phyloP scores from a whole-genome alignment of 2,888 invertebrate species.

The Clusia tigrina region DNA sequence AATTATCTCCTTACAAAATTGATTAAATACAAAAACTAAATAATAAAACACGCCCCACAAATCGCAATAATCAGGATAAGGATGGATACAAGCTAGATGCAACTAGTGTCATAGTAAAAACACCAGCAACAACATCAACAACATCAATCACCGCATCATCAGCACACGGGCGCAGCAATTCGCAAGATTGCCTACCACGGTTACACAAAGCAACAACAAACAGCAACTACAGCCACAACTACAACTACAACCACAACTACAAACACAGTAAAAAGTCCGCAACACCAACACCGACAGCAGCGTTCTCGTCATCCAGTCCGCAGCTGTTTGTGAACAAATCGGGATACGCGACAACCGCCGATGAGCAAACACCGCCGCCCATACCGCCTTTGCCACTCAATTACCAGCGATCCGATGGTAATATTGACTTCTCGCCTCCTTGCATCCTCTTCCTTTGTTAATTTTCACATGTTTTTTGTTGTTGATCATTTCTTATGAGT shows the following conservation, averaged over 20 bases:
- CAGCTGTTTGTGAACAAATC: slow-evolving; percentile 59
- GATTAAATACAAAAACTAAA: background rate
- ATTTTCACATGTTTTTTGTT: slow-evolving; percentile 16
- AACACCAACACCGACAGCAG: slow-evolving; percentile 32
- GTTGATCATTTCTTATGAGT: background rate
- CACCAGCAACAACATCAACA: too few relatives aligned
- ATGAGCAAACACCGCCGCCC: slow-evolving; percentile 72
- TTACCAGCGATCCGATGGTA: slow-evolving; percentile 67
- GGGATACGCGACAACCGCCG: slow-evolving; percentile 45
- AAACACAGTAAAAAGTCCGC: slow-evolving; percentile 25
- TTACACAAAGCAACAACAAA: slow-evolving; percentile 35
- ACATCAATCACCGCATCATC: slow-evolving; percentile 40
- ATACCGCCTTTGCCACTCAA: slow-evolving; percentile 73
- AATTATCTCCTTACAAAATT: background rate
- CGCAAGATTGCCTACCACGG: slow-evolving; percentile 47
- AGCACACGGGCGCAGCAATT: slow-evolving; percentile 52
- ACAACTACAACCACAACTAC: slow-evolving; percentile 29
- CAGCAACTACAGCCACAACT: slow-evolving; percentile 42
- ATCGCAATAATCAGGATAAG: slow-evolving; percentile 48
- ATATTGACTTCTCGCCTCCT: slow-evolving; percentile 41
- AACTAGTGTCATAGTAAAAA: slow-evolving; percentile 38
- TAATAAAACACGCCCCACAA: background rate
- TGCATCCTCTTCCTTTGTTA: slow-evolving; percentile 21
- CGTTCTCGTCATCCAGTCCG: slow-evolving; percentile 61
- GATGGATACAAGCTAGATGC: slow-evolving; percentile 38